Conservation (phyloP, 2,797 vertebrate genomes). For the Mormyrops attenuatus region DNA sequence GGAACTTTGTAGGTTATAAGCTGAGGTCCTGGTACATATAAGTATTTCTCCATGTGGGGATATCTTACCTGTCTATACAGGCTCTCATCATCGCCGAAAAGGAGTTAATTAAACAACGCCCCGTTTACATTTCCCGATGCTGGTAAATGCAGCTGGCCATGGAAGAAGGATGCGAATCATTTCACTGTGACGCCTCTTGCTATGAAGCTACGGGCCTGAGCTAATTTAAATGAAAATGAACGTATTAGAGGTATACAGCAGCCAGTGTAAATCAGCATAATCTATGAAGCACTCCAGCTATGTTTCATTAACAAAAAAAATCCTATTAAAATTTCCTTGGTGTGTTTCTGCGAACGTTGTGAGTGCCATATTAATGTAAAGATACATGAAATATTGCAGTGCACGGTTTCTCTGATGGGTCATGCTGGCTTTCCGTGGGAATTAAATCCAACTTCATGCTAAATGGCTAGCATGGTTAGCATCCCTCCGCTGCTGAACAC, state of each 20-base stretch:
- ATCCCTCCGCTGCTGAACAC: neutral
- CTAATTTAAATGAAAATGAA: slow-evolving; percentile 12
- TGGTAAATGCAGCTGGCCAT: neutral
- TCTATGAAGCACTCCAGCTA: slow-evolving; percentile 5
- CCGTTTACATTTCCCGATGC: neutral
- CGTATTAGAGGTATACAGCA: neutral
- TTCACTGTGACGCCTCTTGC: neutral
- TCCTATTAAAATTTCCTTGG: slow-evolving; percentile 2
- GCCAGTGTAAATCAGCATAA: slow-evolving; percentile 7
- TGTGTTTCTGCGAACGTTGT: neutral
- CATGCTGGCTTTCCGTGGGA: neutral
- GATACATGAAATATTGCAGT: neutral
- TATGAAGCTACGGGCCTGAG: neutral
- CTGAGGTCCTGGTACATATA: neutral
- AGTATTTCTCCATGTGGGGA: neutral
- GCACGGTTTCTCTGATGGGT: neutral
- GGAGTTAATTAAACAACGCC: neutral
- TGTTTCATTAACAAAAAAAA: slow-evolving; percentile 2
- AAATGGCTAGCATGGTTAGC: neutral
- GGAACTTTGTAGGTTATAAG: neutral
- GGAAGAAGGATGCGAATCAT: neutral
- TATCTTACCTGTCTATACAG: neutral
- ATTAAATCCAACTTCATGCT: neutral
- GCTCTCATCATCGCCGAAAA: neutral
- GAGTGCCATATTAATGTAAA: neutral